These are phyloP conservation scores for Mnemiopsis leidyi DNA, from an alignment of 37 sponge, comb jelly and placozoan genomes.

Conservation along the genomic window DNA sequence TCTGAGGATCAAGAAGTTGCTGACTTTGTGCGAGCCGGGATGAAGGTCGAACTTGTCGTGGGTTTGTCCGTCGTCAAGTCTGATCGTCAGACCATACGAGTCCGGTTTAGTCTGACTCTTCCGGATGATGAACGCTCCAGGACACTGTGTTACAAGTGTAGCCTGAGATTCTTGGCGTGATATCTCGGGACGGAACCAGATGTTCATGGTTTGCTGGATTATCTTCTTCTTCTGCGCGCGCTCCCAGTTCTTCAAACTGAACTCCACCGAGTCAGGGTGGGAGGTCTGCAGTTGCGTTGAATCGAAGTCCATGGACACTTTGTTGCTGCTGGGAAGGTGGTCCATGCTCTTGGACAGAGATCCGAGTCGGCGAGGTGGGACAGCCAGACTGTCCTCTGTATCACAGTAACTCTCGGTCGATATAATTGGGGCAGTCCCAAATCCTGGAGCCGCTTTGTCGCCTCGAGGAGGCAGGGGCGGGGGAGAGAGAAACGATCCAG, in stretches of 20 bases:
- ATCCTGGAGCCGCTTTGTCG: constrained; percentile 48
- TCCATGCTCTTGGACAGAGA: constrained; percentile 61
- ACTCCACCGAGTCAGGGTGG: not conserved
- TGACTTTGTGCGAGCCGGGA: constrained; percentile 65
- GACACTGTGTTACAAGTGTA: constrained; percentile 46
- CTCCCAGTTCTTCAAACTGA: constrained; percentile 48
- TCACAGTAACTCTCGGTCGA: not conserved
- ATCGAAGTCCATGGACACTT: constrained; percentile 17
- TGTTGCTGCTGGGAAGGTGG: constrained; percentile 17
- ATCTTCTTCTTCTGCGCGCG: not conserved
- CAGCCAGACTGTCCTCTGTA: not conserved
- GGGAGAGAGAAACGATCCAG: not conserved
- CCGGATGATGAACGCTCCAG: constrained; percentile 46
- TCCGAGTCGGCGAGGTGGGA: constrained; percentile 4
- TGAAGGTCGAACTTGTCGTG: constrained; percentile 54
- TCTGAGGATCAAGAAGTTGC: constrained; percentile 38
- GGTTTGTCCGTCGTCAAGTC: constrained; percentile 34
- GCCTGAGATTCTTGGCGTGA: constrained; percentile 45
- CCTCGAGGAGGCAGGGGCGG: constrained; percentile 60
- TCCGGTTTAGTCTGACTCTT: constrained; percentile 11
- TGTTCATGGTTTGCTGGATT: constrained; percentile 8
- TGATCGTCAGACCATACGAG: constrained; percentile 26
- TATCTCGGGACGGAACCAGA: constrained; percentile 32
- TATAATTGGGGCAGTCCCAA: not conserved
- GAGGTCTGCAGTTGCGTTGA: not conserved